A percentile compares a stretch with the other conserved stretches of the same genome.
Evolutionary conservation across 2,797 vertebrate species (phyloP).

Genomic region (Megalops cyprinoides): DNA sequence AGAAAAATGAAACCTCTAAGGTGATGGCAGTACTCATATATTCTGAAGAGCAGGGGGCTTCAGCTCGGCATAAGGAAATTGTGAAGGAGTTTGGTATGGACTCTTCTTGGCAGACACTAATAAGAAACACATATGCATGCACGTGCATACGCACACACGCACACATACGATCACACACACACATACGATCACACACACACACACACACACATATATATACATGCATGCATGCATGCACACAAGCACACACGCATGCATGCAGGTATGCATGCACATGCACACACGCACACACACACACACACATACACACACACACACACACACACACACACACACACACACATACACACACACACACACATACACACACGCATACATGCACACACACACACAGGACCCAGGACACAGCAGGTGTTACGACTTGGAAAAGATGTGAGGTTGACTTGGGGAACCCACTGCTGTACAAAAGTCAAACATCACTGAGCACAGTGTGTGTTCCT

Average conservation of each 20-base stretch:
- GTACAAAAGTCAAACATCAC: too few species aligned
- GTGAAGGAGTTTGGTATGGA: conserved; percentile 32
- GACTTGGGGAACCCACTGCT: too few species aligned
- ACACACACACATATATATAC: conserved; percentile 26
- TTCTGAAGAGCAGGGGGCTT: conserved; percentile 43
- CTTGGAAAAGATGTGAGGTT: too few species aligned
- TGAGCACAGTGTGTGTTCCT: too few species aligned
- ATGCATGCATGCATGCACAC: too few species aligned
- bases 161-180: conserved; percentile 35
- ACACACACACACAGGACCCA: conserved; percentile 33
- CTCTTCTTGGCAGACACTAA: conserved; percentile 34
- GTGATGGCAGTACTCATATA: conserved; percentile 48
- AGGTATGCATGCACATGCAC: too few species aligned
- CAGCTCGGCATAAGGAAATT: conserved; percentile 47
- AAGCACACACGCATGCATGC: too few species aligned
- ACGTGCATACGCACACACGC: conserved; percentile 33
- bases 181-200: conserved; percentile 1
- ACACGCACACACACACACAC: background rate
- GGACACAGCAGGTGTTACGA: conserved; percentile 44
- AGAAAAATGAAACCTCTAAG: conserved; percentile 40
- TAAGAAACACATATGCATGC: conserved; percentile 35
- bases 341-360: conserved; percentile 37
- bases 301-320: background rate
- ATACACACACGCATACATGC: conserved; percentile 14
- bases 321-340: too few species aligned